phyloP scores from a whole-genome alignment of 2,888 invertebrate genomes.

The Zaprionus bogoriensis region DNA sequence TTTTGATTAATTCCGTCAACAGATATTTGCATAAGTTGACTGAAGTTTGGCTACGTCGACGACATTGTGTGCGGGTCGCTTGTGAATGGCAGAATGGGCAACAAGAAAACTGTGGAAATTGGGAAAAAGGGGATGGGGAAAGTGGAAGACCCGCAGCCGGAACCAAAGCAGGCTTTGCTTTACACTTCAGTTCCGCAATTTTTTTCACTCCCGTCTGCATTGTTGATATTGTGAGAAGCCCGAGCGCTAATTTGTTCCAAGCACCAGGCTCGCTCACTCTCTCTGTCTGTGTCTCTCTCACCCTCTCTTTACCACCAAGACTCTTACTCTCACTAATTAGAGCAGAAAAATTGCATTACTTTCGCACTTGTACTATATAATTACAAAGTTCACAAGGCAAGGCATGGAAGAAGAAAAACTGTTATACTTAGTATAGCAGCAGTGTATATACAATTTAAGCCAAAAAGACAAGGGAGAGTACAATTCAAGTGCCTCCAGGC shows the following conservation, averaged over 20 bases:
- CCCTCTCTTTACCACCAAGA: neutral
- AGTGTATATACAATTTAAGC: constrained; percentile 8
- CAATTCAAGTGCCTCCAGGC: constrained; percentile 18
- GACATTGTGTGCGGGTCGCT: constrained; percentile 39
- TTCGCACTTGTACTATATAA: constrained; percentile 62
- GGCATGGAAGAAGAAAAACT: neutral
- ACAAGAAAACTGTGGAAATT: neutral
- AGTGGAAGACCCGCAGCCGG: constrained; percentile 1
- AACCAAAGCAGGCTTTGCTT: constrained; percentile 47
- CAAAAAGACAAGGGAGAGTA: constrained; percentile 4
- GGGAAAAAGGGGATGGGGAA: neutral
- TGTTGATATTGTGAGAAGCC: constrained; percentile 42
- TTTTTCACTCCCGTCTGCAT: constrained; percentile 26
- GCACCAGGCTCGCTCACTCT: neutral
- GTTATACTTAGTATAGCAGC: neutral
- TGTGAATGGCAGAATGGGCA: constrained; percentile 9
- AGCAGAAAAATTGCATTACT: constrained; percentile 63
- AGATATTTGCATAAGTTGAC: constrained; percentile 65
- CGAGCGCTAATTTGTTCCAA: constrained; percentile 51
- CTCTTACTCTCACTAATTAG: constrained; percentile 46
- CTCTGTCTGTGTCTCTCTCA: neutral
- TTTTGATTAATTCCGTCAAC: constrained; percentile 67
- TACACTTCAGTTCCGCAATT: constrained; percentile 40
- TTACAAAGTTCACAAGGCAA: constrained; percentile 46
- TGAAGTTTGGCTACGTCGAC: constrained; percentile 46